Base-by-base conservation (phyloP, 2,113 vertebrate genomes). In the Polypterus senegalus region DNA sequence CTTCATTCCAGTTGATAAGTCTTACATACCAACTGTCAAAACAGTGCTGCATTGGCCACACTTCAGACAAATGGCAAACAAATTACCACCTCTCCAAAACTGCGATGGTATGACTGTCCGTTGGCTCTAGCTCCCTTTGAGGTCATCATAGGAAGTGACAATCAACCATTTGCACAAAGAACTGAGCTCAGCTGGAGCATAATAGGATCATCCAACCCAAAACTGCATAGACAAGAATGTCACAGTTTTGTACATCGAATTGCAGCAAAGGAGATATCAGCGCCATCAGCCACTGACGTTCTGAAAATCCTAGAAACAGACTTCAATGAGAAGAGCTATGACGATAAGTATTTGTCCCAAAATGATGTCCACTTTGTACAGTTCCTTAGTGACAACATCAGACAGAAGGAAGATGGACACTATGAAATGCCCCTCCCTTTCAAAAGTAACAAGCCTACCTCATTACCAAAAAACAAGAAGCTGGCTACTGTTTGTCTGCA, bases 181-280 rank as follows among this genome's bases (percentile, higher is more conserved):
- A 61, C 69, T 51, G 68, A 69, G 47, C 57, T 69, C 4, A 61
- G 62, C 11, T 70, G 69, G 62, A 68, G 62, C 49, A 58, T 70
- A 9, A 54, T 71, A 3, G 63, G 63, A 9, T 47, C 27, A 48
- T 45, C 11, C 58, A 46, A 47, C 61, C 52, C 61, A 61, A 44
- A 1, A 9, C 47, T 47, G 4, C 27, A 62, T 61, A 10, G 52
- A 55, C 11, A 60, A 10, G 44, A 57, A 65, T 8, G 58, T 60
- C 6, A 65, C 63, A 48, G 63, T 55, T n/a, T 49, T 65, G 48
- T 65, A 57, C 58, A 65, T 60, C 58, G 58, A 43, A 52, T 49
- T 44, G 53, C 61, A 3, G 58, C 70, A 3, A 70, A 57, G 9
- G 61, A 73, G 45, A 46, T 68, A 7, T 66, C 68, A 63, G 3